Evolutionary conservation across 2,797 vertebrate species (phyloP).

Genomic region (Triplophysa bombifrons): DNA sequence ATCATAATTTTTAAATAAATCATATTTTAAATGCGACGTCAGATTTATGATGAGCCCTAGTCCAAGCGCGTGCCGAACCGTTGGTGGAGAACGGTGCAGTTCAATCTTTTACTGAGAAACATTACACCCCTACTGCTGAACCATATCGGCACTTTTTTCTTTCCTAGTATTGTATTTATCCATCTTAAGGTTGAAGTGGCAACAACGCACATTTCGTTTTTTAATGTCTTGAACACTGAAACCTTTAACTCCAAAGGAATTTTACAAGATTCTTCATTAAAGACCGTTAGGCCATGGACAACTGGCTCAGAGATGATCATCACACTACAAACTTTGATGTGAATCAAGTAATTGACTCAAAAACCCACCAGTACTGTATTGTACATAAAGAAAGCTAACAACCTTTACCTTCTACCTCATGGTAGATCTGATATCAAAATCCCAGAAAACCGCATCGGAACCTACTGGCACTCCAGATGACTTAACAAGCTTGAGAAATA

Average conservation of each 20-base stretch:
- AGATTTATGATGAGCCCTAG: no score
- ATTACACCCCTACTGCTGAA: neutral
- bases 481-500: neutral
- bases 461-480: neutral
- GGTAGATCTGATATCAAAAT: neutral
- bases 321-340: no score
- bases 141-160: no score
- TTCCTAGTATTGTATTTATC: neutral
- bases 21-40: no score
- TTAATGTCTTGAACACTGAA: neutral
- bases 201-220: neutral
- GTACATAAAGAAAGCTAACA: neutral
- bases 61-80: no score
- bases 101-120: no score
- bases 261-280: neutral
- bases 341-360: neutral
- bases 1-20: no score
- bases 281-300: neutral
- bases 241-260: neutral
- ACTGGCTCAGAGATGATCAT: no score
- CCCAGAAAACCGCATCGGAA: no score
- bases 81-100: no score
- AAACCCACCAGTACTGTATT: neutral
- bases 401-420: neutral
- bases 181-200: neutral